These are phyloP conservation scores for Eupleurogrammus muticus DNA, from an alignment of 2,797 vertebrate genomes.

Conservation along the genomic window DNA sequence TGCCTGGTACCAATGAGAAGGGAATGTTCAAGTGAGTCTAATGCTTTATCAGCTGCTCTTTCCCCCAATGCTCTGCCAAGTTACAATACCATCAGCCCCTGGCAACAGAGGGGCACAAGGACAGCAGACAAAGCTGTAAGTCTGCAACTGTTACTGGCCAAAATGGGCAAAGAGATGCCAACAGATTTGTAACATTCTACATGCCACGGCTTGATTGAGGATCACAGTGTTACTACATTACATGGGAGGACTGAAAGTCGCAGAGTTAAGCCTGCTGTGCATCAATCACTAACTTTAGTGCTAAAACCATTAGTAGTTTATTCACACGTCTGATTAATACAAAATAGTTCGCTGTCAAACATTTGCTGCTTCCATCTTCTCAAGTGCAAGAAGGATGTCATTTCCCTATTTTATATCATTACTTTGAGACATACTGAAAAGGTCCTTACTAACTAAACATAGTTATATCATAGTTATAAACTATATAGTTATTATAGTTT, in stretches of 20 bases:
- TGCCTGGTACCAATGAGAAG: conserved; percentile 24
- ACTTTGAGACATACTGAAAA: no score
- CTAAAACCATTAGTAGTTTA: neutral
- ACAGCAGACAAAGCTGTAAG: conserved; percentile 14
- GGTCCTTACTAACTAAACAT: no score
- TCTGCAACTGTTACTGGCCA: conserved; percentile 4
- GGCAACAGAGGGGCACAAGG: conserved; percentile 13
- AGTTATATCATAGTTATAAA: no score
- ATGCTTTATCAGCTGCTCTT: conserved; percentile 38
- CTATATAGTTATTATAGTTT: no score
- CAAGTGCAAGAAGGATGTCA: no score
- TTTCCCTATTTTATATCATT: no score
- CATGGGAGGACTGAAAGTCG: neutral
- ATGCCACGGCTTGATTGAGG: conserved; percentile 4
- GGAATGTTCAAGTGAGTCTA: conserved; percentile 42
- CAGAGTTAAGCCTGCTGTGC: neutral
- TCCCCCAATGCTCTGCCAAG: conserved; percentile 29
- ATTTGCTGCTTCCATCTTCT: neutral
- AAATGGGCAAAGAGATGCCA: neutral
- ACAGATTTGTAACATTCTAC: conserved; percentile 3
- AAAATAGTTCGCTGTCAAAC: neutral
- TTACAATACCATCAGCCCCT: conserved; percentile 3
- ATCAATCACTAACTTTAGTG: neutral
- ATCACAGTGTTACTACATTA: conserved; percentile 1
- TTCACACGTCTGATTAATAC: no score